phyloP scores from a whole-genome alignment of 2,888 invertebrate genomes.

The Agonopterix heracliana region DNA sequence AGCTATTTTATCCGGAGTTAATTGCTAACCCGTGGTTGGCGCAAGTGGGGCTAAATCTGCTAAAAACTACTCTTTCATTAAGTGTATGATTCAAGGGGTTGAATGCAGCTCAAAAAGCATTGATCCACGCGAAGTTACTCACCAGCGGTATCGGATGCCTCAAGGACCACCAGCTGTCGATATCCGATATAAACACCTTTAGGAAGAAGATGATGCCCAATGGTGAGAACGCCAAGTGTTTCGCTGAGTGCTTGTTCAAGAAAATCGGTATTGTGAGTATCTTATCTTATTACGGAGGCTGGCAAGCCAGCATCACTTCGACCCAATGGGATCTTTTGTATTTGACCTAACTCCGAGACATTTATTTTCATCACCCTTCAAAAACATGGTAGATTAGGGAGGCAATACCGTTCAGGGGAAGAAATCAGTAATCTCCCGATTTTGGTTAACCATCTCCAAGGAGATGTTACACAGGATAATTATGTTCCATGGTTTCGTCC shows the following conservation, averaged over 20 bases:
- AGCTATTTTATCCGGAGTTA: no score
- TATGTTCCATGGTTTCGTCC: no score
- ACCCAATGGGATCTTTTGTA: no score
- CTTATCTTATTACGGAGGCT: background rate
- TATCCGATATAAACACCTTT: constrained; percentile 36
- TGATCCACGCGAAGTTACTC: constrained; percentile 36
- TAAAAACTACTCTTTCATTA: background rate
- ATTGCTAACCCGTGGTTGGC: no score
- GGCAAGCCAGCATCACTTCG: background rate
- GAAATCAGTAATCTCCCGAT: no score
- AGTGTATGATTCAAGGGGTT: constrained; percentile 29
- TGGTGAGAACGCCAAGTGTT: constrained; percentile 39
- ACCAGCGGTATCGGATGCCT: constrained; percentile 36
- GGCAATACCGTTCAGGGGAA: no score
- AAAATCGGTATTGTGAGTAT: constrained; percentile 44
- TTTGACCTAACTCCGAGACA: no score
- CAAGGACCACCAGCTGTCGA: constrained; percentile 33
- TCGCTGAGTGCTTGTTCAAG: constrained; percentile 43
- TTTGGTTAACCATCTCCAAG: no score
- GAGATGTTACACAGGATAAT: no score
- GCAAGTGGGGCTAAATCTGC: no score
- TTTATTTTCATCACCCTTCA: no score
- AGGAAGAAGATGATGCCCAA: constrained; percentile 40
- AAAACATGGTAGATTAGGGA: no score
- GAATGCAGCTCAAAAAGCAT: constrained; percentile 29